A percentile compares a stretch with the other conserved stretches of the same genome.
Evolutionary conservation across 2,113 vertebrate genomes (phyloP).

Genomic region (Cyanocitta stelleri): DNA sequence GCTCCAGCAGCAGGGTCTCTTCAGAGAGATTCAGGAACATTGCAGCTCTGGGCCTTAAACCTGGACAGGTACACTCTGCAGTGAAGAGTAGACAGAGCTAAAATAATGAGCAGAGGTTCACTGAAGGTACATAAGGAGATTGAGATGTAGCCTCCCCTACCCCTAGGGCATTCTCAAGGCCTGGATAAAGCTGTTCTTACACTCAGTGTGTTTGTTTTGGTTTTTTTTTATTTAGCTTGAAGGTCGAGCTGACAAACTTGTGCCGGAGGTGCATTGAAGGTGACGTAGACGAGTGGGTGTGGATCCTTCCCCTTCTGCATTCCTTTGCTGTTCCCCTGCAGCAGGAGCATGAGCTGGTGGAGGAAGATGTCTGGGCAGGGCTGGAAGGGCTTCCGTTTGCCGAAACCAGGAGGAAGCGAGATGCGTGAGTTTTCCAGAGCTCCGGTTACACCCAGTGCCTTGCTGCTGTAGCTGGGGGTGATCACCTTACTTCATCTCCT

Average conservation of each 20-base stretch:
- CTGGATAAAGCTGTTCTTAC: background rate
- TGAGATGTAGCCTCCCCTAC: background rate
- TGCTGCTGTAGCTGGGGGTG: background rate
- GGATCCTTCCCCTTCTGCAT: constrained; percentile 67
- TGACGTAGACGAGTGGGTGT: constrained; percentile 2
- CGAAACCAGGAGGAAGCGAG: background rate
- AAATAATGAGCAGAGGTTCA: background rate
- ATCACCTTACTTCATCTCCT: background rate
- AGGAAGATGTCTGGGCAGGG: constrained; percentile 75
- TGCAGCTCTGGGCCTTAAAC: background rate
- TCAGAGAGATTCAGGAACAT: background rate
- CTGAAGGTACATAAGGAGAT: background rate
- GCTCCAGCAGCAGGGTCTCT: background rate
- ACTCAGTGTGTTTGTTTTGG: background rate
- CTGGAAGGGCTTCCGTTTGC: constrained; percentile 63
- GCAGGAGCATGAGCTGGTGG: rapidly evolving
- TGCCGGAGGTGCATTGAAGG: background rate
- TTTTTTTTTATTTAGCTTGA: background rate
- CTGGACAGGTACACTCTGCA: background rate
- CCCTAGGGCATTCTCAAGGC: background rate
- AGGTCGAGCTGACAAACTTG: background rate
- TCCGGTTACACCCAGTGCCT: background rate
- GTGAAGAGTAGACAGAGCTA: background rate
- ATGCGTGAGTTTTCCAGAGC: background rate
- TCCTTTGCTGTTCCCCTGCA: background rate